A percentile compares a stretch with the other conserved stretches of the same genome.
phyloP scores from a whole-genome alignment of 2,888 invertebrate species.

The Drosophila borborema region DNA sequence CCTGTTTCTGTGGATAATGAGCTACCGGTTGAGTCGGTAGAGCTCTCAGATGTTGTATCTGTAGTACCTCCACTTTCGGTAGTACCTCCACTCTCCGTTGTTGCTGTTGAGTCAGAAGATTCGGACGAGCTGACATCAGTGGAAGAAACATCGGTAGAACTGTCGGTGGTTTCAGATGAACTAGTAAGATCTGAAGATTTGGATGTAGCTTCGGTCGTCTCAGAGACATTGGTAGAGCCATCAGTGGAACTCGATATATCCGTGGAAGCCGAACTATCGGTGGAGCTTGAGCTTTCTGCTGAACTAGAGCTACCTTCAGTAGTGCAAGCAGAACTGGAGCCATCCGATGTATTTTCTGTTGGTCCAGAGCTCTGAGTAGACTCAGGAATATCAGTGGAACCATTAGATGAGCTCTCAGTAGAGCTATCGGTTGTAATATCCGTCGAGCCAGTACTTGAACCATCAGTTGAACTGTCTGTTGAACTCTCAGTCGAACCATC shows the following conservation, averaged over 20 bases:
- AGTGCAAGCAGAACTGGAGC: slow-evolving; percentile 16
- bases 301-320: slow-evolving; percentile 34
- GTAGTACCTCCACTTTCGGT: slow-evolving; percentile 46
- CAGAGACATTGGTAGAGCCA: slow-evolving; percentile 13
- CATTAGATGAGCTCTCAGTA: slow-evolving; percentile 12
- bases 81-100: slow-evolving; percentile 43
- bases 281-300: slow-evolving; percentile 15
- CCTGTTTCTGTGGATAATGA: slow-evolving; percentile 68
- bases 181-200: slow-evolving; percentile 1
- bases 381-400: slow-evolving; percentile 23
- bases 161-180: slow-evolving; percentile 1
- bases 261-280: slow-evolving; percentile 15
- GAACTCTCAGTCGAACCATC: slow-evolving; percentile 15
- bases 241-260: slow-evolving; percentile 13
- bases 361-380: slow-evolving; percentile 34
- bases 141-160: slow-evolving; percentile 16
- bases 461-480: slow-evolving; percentile 23
- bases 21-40: slow-evolving; percentile 61
- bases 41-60: slow-evolving; percentile 45
- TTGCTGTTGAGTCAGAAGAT: slow-evolving; percentile 29
- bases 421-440: slow-evolving; percentile 12
- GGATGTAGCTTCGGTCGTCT: slow-evolving; percentile 8
- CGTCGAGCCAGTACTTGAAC: slow-evolving; percentile 20
- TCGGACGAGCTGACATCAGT: slow-evolving; percentile 32
- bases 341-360: slow-evolving; percentile 31